Conservation (phyloP, 2,113 vertebrate species). For the Hippocampus zosterae region DNA sequence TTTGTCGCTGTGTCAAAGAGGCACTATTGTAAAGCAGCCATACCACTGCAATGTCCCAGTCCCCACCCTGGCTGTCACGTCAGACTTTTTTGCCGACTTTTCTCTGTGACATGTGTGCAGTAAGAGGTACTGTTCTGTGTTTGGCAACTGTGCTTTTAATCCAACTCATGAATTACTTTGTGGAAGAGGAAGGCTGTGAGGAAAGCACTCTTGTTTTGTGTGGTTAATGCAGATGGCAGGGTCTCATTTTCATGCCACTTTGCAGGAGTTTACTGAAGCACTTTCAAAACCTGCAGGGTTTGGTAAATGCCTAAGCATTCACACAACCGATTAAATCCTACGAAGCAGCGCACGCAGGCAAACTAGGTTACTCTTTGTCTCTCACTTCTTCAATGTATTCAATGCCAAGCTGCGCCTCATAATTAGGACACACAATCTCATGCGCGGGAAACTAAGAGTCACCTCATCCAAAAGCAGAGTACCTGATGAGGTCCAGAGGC, state of each 20-base stretch:
- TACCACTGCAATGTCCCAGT: too few species aligned
- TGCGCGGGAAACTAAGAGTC: neutral
- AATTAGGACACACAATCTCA: conserved; percentile 7
- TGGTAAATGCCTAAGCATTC: neutral
- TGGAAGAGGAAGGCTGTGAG: neutral
- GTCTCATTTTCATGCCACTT: neutral
- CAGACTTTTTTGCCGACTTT: too few species aligned
- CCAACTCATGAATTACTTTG: neutral
- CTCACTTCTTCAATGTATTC: neutral
- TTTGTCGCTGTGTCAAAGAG: neutral
- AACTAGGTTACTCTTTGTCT: conserved; percentile 3
- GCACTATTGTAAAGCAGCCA: too few species aligned
- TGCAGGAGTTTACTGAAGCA: neutral
- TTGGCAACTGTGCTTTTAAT: neutral
- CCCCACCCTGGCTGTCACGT: too few species aligned
- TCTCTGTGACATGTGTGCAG: too few species aligned
- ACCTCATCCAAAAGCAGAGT: conserved; percentile 28
- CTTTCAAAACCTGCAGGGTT: neutral
- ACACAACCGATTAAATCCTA: neutral
- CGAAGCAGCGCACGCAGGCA: neutral
- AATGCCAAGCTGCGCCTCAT: conserved; percentile 5
- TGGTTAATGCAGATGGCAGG: too few species aligned
- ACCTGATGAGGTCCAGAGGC: conserved; percentile 97
- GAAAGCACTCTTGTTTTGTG: neutral
- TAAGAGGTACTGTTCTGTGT: neutral